Percentiles rank a stretch among this genome's conserved stretches.
Conservation (phyloP, 2,797 vertebrate genomes). For the Philypnodon macrostomus region DNA sequence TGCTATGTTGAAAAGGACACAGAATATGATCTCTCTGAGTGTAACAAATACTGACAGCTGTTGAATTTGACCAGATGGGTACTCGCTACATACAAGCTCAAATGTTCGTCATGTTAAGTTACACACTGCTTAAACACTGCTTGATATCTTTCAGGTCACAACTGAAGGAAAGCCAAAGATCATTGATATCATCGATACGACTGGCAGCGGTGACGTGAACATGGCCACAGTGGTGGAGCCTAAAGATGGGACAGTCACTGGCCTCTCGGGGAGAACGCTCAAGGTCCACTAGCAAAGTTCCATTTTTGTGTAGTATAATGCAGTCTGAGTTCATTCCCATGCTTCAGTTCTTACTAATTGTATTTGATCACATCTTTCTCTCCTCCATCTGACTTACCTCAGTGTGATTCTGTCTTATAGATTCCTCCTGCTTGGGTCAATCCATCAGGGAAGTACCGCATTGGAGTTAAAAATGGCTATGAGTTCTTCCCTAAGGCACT, state of each 20-base stretch:
- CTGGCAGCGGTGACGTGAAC: slow-evolving; percentile 96
- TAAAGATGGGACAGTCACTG: slow-evolving; percentile 85
- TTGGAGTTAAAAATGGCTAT: slow-evolving; percentile 97
- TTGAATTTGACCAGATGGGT: not conserved
- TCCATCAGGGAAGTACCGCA: slow-evolving; percentile 91
- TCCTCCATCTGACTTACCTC: not conserved
- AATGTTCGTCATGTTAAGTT: not conserved
- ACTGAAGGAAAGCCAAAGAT: slow-evolving; percentile 97
- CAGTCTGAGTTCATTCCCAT: not conserved
- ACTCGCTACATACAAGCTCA: not conserved
- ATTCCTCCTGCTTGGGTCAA: slow-evolving; percentile 90
- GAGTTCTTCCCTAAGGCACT: slow-evolving; percentile 98
- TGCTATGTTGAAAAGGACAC: slow-evolving; percentile 9
- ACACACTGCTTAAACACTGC: not conserved
- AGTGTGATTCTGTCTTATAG: slow-evolving; percentile 68
- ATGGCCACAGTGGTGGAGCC: slow-evolving; percentile 84
- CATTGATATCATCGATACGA: slow-evolving; percentile 96
- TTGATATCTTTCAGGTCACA: slow-evolving; percentile 78
- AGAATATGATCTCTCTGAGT: slow-evolving; percentile 10
- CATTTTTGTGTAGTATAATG: no score
- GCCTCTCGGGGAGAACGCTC: slow-evolving; percentile 89
- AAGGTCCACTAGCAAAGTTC: slow-evolving; percentile 72
- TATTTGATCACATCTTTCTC: slow-evolving; percentile 14
- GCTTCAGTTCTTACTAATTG: not conserved
- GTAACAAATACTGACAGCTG: slow-evolving; percentile 10